Base-by-base conservation (phyloP, 2,888 invertebrate species). In the Cosmia pyralina region DNA sequence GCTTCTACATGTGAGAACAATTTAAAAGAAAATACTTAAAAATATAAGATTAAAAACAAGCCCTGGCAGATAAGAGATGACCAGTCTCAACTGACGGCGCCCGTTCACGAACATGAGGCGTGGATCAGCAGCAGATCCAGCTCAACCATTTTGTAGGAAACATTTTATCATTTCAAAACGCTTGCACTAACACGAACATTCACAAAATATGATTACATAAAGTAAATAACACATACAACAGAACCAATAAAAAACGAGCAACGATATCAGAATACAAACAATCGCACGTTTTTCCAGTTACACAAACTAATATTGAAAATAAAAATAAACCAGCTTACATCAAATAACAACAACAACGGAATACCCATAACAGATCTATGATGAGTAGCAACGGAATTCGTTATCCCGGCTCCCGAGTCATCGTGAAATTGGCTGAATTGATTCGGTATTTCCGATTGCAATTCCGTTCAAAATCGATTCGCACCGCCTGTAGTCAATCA, bases 381-480 rank as follows among this genome's bases (percentile, higher is more conserved):
- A 86, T 83, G 85, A 86, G 75, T 69, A 84, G 82, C 82, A 70
- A 79, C 86, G 89, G 88, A 88, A 89, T 92, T 90, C 91, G 88
- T 89, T 89, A 91, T 90, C 88, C 90, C 88, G 86, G 81, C 78
- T 81, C 82, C 86, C 81, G 87, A 89, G 89, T 89, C 91, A 90
- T 90, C 90, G 90, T 86, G 89, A 91, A 93, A 93, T 94, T 92
- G 91, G 87, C 87, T 87, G 88, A 89, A 92, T 92, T 93, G 91
- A 94, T 92, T 92, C 89, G 90, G 90, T 91, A 93, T 93, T 94
- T 93, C 94, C 93, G 90, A 90, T 89, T 92, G 92, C 92, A 91
- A 91, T 93, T 91, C 91, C 89, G 88, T 86, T 87, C 89, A 89
- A 90, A 93, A 92, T 92, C 90, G 90, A 90, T 81, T 86, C 63